Evolutionary conservation across 2,797 vertebrate genomes (phyloP), one percentile per base, ranked within the genome.

Genomic region (Eutrigla gurnardus): DNA sequence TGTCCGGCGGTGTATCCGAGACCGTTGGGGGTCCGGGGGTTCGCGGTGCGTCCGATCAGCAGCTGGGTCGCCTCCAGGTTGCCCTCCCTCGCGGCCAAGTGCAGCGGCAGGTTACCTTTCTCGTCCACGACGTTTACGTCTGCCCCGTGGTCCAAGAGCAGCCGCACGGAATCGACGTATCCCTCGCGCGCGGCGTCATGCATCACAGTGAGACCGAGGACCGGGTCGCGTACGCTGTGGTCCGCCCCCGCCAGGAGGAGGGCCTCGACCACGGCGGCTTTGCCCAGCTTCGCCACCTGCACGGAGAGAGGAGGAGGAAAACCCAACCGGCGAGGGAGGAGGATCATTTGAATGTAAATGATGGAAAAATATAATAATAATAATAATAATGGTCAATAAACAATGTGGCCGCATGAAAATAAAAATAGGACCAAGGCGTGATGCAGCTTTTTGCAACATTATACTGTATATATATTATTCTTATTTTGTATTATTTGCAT

Each of bases 181-280:
- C 98, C 98, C 14, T 96, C 96, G 57, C 97, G 94, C 74, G 98
- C 97, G 1, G 95, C 95, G 78, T 99, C 98, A 70, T 99, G 98
- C 11, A 91, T 90, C n/a, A 96, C 92, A 2, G 97, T 97, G 83
- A 98, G 96, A 43, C 91, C 88, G 5, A n/a, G 13, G 35, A 90
- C 89, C 42, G 91, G 90, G 94, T 99, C 98, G 3, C 73, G 95
- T 72, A 91, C 66, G 82, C 97, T 90, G 9, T 96, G 96, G 88
- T 97, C 78, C 0, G 97, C 97, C 2, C 95, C 95, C 6, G 77
- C 91, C 1, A 39, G 37, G 1, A 99, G 93, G 43, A 99, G 86
- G 3, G 75, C 84, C 81, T 91, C 52, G 14, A 96, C 94, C 47
- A 97, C 88, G 17, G 82, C 81, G 0, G 93, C 88, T 76, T 93